Base-by-base conservation (phyloP, 2,888 invertebrate species). In the Andrena fulva region DNA sequence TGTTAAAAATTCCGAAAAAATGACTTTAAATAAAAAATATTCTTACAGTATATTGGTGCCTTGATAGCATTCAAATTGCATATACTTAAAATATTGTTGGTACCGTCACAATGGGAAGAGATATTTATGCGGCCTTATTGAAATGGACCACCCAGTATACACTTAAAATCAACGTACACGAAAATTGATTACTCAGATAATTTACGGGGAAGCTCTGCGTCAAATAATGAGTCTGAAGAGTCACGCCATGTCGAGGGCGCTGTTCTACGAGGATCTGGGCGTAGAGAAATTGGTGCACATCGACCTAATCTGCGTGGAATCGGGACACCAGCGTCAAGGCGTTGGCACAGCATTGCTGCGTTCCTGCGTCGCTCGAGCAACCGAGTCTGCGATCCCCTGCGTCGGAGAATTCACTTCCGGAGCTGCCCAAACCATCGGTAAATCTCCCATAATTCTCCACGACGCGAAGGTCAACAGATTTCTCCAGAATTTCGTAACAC, bases 281-380 rank as follows among this genome's bases (percentile, higher is more conserved):
- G 52, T 67, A 6, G 69, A 82, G 3, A 73, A 79, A 24, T 85
- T 82, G 62, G 82, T 85, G 4, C 68, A 73, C 16, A 76, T 91
- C 29, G 77, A 89, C 20, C 12, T 77, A 8, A 7, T 91, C 0
- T 90, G 84, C 31, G 90, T 91, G 6, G 54, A 78, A 0, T 68
- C 76, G 0, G 27, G 75, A 16, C 83, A 88, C 72, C 77, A 71
- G 24, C 73, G 29, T 0, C 72, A 72, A n/a, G 91, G 90, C 7
- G 75, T 91, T n/a, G 91, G 86, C 0, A 89, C 89, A 2, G 82
- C 89, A 2, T 77, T 91, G 48, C 29, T 89, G 16, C 86, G 85
- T 31, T 87, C 89, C 16, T 91, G 89, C 54, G 7, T 91, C 6
- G 35, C 50, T 16, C 85, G 78, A 74, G 70, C 80, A 0, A 80